Conservation (phyloP, 1,140 invertebrate genomes). For the Venustaconcha ellipsiformis region DNA sequence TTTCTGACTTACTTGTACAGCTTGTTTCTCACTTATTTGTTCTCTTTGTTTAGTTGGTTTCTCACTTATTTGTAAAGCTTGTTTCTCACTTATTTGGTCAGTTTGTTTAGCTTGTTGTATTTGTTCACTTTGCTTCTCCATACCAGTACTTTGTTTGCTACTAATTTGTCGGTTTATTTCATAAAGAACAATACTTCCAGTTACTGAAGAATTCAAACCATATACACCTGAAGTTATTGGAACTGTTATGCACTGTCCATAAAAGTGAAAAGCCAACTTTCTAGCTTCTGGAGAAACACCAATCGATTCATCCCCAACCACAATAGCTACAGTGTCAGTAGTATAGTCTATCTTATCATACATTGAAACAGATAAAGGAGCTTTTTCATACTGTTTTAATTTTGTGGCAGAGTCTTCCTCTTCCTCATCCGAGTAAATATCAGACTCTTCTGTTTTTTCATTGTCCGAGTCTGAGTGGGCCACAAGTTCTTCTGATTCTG, state of each 20-base stretch:
- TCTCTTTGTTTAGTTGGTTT: too few species aligned
- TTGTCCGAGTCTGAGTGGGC: not conserved
- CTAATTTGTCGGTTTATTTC: conserved; percentile 83
- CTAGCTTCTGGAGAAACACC: conserved; percentile 81
- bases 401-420: conserved; percentile 22
- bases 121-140: too few species aligned
- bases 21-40: too few species aligned
- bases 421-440: conserved; percentile 5
- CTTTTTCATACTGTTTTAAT: conserved; percentile 46
- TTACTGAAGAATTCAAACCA: conserved; percentile 87
- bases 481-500: conserved; percentile 3
- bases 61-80: too few species aligned
- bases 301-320: conserved; percentile 91
- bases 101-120: too few species aligned
- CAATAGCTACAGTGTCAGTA: conserved; percentile 73
- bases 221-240: conserved; percentile 83
- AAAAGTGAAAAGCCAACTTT: conserved; percentile 71
- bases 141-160: not conserved
- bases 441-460: conserved; percentile 2
- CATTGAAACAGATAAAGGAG: conserved; percentile 32
- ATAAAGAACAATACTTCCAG: conserved; percentile 85
- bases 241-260: conserved; percentile 73
- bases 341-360: conserved; percentile 65
- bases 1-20: too few species aligned
- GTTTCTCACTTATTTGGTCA: too few species aligned